Conservation (phyloP, 2,113 vertebrate species). For the Periophthalmodon schlosseri region DNA sequence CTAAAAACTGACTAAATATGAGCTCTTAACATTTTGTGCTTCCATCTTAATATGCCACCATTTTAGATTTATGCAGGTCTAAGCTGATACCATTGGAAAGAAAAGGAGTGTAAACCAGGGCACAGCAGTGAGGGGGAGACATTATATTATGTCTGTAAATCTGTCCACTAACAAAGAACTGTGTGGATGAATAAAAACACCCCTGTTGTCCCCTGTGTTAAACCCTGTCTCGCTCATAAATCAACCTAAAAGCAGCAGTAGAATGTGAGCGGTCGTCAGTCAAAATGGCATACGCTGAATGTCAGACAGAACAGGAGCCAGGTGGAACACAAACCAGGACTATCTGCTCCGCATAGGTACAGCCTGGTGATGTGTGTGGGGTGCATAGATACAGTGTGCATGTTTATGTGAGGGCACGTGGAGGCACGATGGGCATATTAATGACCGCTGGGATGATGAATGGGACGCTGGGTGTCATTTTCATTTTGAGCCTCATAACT, state of each 20-base stretch:
- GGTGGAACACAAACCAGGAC: slow-evolving; percentile 35
- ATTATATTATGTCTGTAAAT: slow-evolving; percentile 29
- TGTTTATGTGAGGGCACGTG: slow-evolving; percentile 7
- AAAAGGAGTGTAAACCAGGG: neutral
- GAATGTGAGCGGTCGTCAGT: slow-evolving; percentile 31
- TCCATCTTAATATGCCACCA: neutral
- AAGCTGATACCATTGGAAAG: neutral
- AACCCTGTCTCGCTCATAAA: slow-evolving; percentile 37
- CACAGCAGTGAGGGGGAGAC: neutral
- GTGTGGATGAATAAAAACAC: slow-evolving; percentile 17
- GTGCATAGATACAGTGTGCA: neutral
- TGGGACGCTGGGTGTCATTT: slow-evolving; percentile 43
- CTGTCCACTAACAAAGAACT: slow-evolving; percentile 16
- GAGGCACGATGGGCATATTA: slow-evolving; percentile 27
- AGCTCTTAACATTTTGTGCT: neutral
- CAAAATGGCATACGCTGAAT: slow-evolving; percentile 49
- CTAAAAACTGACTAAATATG: neutral
- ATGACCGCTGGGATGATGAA: slow-evolving; percentile 50
- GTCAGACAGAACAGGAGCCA: slow-evolving; percentile 39
- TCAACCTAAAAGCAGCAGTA: slow-evolving; percentile 31
- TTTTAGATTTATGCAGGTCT: neutral
- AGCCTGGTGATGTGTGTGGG: slow-evolving; percentile 7
- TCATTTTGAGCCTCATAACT: slow-evolving; percentile 46
- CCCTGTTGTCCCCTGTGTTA: slow-evolving; percentile 13
- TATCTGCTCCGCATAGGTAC: slow-evolving; percentile 15